A percentile compares a stretch with the other conserved stretches of the same genome.
Conservation (phyloP, 2,888 invertebrate genomes). For the Geophilus truncorum region DNA sequence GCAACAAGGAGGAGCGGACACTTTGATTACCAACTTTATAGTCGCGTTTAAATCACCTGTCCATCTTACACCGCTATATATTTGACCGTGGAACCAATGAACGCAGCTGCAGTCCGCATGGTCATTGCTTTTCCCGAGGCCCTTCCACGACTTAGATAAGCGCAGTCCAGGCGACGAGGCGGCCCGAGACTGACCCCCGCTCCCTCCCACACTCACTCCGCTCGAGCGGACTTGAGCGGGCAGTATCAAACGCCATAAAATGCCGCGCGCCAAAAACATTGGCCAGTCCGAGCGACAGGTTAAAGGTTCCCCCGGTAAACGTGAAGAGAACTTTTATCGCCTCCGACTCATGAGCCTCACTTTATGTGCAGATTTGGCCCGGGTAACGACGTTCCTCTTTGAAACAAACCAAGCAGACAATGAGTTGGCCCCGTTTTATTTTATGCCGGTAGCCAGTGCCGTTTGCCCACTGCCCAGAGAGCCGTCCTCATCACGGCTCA, state of each 20-base stretch:
- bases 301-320: slow-evolving; percentile 25
- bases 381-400: slow-evolving; percentile 21
- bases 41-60: slow-evolving; percentile 24
- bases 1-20: slow-evolving; percentile 25
- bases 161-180: slow-evolving; percentile 13
- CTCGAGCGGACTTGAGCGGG: background rate
- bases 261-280: slow-evolving; percentile 20
- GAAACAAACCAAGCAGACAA: slow-evolving; percentile 27
- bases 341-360: slow-evolving; percentile 13
- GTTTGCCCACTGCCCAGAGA: background rate
- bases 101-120: slow-evolving; percentile 17
- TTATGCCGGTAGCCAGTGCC: slow-evolving; percentile 9
- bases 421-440: slow-evolving; percentile 22
- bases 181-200: background rate
- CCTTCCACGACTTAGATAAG: slow-evolving; percentile 12
- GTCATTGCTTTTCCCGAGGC: slow-evolving; percentile 20
- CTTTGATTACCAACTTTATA: slow-evolving; percentile 27
- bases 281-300: slow-evolving; percentile 18
- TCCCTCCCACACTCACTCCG: background rate
- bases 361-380: slow-evolving; percentile 25
- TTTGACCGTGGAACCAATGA: slow-evolving; percentile 17
- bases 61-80: slow-evolving; percentile 22
- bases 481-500: background rate
- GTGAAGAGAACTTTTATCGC: slow-evolving; percentile 27
- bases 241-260: slow-evolving; percentile 19